Evolutionary conservation across 2,113 vertebrate genomes (phyloP).

Genomic region (Sebastes schlegelii): DNA sequence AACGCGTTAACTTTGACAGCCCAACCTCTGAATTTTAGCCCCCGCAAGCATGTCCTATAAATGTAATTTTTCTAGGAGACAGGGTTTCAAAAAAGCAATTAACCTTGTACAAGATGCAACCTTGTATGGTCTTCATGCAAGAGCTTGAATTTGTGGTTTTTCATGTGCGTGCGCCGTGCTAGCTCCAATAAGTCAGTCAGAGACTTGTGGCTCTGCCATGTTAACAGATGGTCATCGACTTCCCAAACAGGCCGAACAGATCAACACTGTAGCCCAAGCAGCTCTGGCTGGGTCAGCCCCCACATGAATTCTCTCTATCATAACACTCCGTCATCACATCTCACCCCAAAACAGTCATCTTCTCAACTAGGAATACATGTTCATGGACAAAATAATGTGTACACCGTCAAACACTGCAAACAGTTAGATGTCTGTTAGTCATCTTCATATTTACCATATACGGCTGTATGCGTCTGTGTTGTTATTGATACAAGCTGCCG

Average conservation of each 20-base stretch:
- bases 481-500: background rate
- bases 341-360: conserved; percentile 38
- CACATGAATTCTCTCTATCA: conserved; percentile 37
- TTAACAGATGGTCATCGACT: conserved; percentile 64
- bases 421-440: background rate
- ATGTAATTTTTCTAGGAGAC: background rate
- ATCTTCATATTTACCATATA: background rate
- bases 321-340: conserved; percentile 39
- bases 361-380: conserved; percentile 6
- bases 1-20: too few relatives aligned
- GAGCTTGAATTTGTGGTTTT: background rate
- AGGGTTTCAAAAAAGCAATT: background rate
- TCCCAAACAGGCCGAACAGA: conserved; percentile 44
- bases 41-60: background rate
- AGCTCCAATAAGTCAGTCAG: conserved; percentile 9
- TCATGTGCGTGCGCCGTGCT: background rate
- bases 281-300: conserved; percentile 61
- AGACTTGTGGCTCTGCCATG: conserved; percentile 35
- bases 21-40: too few relatives aligned
- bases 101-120: background rate
- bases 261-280: conserved; percentile 32
- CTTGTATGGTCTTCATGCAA: background rate
- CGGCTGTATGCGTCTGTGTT: background rate
- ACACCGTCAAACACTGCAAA: background rate
- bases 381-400: background rate